Percentiles rank a stretch among this genome's conserved stretches.
phyloP scores from a whole-genome alignment of 2,888 invertebrate species.

The Ennomos quercinarius region DNA sequence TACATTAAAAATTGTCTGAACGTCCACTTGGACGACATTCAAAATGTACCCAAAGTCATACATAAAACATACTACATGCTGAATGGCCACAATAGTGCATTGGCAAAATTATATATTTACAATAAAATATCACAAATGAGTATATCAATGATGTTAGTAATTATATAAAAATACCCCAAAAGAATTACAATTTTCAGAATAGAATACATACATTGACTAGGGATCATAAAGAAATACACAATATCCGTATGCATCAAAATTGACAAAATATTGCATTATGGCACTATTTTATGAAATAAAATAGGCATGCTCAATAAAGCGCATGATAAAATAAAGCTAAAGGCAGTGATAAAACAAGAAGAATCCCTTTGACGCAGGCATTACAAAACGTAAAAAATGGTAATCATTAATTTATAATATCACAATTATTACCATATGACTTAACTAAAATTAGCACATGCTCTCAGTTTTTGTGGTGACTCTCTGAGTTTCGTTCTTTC shows the following conservation, averaged over 20 bases:
- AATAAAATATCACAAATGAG: conserved; percentile 77
- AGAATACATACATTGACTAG: conserved; percentile 70
- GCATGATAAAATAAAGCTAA: conserved; percentile 65
- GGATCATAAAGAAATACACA: conserved; percentile 52
- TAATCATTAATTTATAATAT: conserved; percentile 55
- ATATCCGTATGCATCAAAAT: conserved; percentile 54
- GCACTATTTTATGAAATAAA: conserved; percentile 80
- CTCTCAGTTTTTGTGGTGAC: conserved; percentile 23
- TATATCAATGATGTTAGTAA: conserved; percentile 60
- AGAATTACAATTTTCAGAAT: conserved; percentile 42
- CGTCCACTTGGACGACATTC: conserved; percentile 11
- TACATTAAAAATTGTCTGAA: conserved; percentile 13
- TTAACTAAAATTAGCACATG: conserved; percentile 50
- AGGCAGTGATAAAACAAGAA: conserved; percentile 63
- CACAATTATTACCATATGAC: conserved; percentile 56
- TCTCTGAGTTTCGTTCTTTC: conserved; percentile 33
- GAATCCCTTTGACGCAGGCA: conserved; percentile 51
- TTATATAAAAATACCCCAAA: conserved; percentile 35
- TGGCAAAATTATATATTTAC: conserved; percentile 71
- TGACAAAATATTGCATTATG: conserved; percentile 59
- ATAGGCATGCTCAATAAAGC: conserved; percentile 62
- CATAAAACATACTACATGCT: conserved; percentile 46
- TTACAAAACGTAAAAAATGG: conserved; percentile 45
- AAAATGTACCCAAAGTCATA: conserved; percentile 50
- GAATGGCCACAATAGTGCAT: conserved; percentile 75